These are phyloP conservation scores for Parasteatoda lunata DNA, from an alignment of 2,888 invertebrate genomes.

Conservation along the genomic window DNA sequence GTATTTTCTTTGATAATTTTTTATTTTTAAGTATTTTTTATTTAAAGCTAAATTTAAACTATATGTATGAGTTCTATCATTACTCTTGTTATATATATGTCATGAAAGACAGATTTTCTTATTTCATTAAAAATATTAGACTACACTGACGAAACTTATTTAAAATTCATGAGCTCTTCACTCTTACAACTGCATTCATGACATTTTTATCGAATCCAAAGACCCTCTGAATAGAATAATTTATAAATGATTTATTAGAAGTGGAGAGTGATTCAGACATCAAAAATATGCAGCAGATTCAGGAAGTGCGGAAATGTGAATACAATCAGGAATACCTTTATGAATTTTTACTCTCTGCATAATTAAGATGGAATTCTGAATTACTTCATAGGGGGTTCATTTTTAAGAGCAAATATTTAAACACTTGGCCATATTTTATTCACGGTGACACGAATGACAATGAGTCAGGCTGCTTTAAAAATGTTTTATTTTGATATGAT, in stretches of 20 bases:
- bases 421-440: too few relatives aligned
- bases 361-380: constrained; percentile 25
- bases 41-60: too few relatives aligned
- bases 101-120: too few relatives aligned
- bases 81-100: too few relatives aligned
- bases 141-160: neutral
- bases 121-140: neutral
- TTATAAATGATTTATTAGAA: constrained; percentile 58
- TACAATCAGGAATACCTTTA: constrained; percentile 26
- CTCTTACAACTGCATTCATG: constrained; percentile 16
- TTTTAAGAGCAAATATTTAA: too few relatives aligned
- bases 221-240: constrained; percentile 33
- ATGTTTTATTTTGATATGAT: too few relatives aligned
- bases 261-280: constrained; percentile 47
- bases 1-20: too few relatives aligned
- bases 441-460: too few relatives aligned
- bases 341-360: constrained; percentile 48
- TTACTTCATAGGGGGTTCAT: too few relatives aligned
- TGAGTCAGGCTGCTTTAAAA: too few relatives aligned
- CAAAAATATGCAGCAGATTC: constrained; percentile 4
- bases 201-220: neutral
- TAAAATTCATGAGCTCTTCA: constrained; percentile 51
- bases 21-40: too few relatives aligned
- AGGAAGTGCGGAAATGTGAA: constrained; percentile 37
- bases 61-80: too few relatives aligned